Evolutionary conservation across 2,113 vertebrate species (phyloP), one percentile per base, ranked within the genome.

Genomic region (Toxotes chatareus): DNA sequence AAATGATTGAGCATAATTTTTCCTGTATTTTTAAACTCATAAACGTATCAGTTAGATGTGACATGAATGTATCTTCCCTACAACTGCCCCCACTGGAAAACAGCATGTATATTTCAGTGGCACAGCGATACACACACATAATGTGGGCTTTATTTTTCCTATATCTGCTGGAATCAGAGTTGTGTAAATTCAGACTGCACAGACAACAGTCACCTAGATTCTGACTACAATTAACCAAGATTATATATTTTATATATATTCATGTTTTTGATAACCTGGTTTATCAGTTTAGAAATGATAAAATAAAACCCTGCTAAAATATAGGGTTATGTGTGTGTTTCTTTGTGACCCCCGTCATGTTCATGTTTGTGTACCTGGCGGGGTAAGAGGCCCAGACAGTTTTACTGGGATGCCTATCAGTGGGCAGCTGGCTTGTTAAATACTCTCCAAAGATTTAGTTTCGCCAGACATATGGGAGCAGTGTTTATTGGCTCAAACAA

Each of bases 361-460:
- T 73, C 17, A 21, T 82, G 84, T 89, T 79, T 86, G 61, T 82
- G 61, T 80, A 88, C 80, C 79, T 86, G 84, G n/a, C 2, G 0
- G 44, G 10, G 4, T 31, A 71, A 67, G 68, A 89, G 83, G 73
- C 72, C 70, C 59, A 40, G 69, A 47, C 65, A 61, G 19, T 86
- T 91, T 89, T 68, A 89, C 69, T 79, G 83, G 88, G 76, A 91
- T 90, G 79, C 83, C 86, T 66, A 59, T 73, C 71, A 86, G 78
- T 38, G 7, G 66, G 89, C 62, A 89, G 84, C 82, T 86, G 83
- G 55, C 89, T 85, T 69, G 64, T 89, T 82, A 92, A 91, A 89
- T 31, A n/a, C 47, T 62, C 82, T 84, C 72, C 1, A 55, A 57
- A 79, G 66, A 61, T 70, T 63, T 56, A 2, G 5, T 78, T 63